Evolutionary conservation across 2,797 vertebrate species (phyloP).

Genomic region (Moxostoma hubbsi): DNA sequence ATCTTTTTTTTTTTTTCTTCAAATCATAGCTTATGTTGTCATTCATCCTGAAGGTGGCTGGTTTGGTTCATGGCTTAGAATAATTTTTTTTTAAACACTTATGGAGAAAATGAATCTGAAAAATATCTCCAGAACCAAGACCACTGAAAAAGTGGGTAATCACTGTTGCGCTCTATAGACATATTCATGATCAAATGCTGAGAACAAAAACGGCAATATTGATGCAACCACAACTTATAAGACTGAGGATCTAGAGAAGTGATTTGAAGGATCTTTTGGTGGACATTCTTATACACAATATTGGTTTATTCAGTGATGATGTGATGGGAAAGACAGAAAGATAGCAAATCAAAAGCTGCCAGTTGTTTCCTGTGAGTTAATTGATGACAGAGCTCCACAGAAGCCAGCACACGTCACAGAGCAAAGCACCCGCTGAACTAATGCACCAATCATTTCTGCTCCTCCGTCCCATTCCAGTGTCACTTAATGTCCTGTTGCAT

Average conservation of each 20-base stretch:
- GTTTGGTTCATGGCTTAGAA: too few relatives aligned
- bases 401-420: constrained; percentile 47
- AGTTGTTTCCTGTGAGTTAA: constrained; percentile 31
- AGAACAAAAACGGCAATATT: background rate
- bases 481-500: constrained; percentile 21
- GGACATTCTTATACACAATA: constrained; percentile 36
- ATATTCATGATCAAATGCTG: too few relatives aligned
- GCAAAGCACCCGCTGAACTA: background rate
- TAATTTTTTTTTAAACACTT: too few relatives aligned
- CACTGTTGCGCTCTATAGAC: too few relatives aligned
- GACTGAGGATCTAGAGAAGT: background rate
- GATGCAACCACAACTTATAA: background rate
- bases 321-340: constrained; percentile 16
- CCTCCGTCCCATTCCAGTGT: background rate
- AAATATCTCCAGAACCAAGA: too few relatives aligned
- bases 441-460: constrained; percentile 36
- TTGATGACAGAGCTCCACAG: constrained; percentile 51
- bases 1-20: too few relatives aligned
- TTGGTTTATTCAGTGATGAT: constrained; percentile 24
- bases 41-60: too few relatives aligned
- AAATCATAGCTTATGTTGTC: too few relatives aligned
- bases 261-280: constrained; percentile 4
- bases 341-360: constrained; percentile 44
- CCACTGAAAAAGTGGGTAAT: background rate
- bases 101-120: too few relatives aligned